Conservation (phyloP, 2,797 vertebrate genomes). For the Sciaenops ocellatus region DNA sequence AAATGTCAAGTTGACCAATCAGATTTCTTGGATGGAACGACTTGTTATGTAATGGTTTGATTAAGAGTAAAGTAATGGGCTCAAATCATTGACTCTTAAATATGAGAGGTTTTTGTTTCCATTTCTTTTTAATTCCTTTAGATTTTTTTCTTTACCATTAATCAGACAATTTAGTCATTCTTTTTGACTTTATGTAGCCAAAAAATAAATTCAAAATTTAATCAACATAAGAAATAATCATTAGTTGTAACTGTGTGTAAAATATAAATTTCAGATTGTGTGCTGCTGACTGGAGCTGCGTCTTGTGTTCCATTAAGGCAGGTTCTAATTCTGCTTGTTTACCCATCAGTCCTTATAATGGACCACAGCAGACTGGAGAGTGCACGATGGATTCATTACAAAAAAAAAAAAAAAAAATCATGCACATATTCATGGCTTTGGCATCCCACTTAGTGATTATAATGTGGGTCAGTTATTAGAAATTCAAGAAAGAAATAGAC, state of each 20-base stretch:
- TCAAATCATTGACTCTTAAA: background rate
- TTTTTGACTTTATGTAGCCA: background rate
- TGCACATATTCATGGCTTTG: constrained; percentile 15
- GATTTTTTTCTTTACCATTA: background rate
- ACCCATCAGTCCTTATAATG: constrained; percentile 5
- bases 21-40: no score
- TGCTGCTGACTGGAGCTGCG: background rate
- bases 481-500: constrained; percentile 21
- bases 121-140: background rate
- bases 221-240: background rate
- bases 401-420: background rate
- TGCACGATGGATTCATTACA: constrained; percentile 1
- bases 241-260: background rate
- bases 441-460: constrained; percentile 6
- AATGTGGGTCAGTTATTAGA: constrained; percentile 34
- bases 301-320: background rate
- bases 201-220: background rate
- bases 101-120: background rate
- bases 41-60: no score
- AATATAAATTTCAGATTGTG: background rate
- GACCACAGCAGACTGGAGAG: background rate
- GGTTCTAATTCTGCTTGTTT: background rate
- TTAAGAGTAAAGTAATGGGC: background rate
- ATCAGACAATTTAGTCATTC: background rate
- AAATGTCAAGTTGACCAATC: no score